Conservation (phyloP, 2,888 invertebrate species). For the Melieria crassipennis region DNA sequence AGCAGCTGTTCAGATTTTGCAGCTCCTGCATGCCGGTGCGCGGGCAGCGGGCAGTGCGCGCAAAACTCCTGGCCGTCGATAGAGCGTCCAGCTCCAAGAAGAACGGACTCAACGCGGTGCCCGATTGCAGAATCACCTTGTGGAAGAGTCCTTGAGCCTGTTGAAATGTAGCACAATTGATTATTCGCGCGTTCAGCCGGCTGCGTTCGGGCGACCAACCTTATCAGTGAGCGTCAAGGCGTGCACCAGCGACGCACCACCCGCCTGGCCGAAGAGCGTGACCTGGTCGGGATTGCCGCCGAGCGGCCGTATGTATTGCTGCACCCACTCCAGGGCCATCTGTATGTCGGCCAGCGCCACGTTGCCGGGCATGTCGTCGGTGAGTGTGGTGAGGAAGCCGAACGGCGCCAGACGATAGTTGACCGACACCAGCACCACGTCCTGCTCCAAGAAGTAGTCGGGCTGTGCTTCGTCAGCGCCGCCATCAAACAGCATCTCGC, state of each 20-base stretch:
- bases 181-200: neutral
- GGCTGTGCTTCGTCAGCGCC: conserved; percentile 63
- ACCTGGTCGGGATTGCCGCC: conserved; percentile 67
- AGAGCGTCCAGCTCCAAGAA: conserved; percentile 66
- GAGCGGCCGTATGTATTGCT: conserved; percentile 66
- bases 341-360: conserved; percentile 69
- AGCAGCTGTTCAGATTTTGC: conserved; percentile 48
- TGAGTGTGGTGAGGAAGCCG: conserved; percentile 68
- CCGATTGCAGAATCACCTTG: conserved; percentile 68
- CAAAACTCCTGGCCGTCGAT: conserved; percentile 61
- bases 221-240: conserved; percentile 66
- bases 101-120: conserved; percentile 68
- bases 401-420: conserved; percentile 69
- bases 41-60: conserved; percentile 60
- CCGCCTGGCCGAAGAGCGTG: conserved; percentile 69
- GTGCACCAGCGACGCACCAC: conserved; percentile 67
- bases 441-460: conserved; percentile 66
- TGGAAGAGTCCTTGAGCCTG: conserved; percentile 64
- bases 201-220: conserved; percentile 42
- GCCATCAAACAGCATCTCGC: conserved; percentile 66
- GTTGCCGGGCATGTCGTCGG: conserved; percentile 68
- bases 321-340: conserved; percentile 68
- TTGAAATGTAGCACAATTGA: neutral
- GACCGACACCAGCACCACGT: conserved; percentile 66
- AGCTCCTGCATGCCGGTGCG: conserved; percentile 25